Evolutionary conservation across 1,140 invertebrate species (phyloP), one percentile per base, ranked within the genome.

Genomic region (Orussus abietinus): DNA sequence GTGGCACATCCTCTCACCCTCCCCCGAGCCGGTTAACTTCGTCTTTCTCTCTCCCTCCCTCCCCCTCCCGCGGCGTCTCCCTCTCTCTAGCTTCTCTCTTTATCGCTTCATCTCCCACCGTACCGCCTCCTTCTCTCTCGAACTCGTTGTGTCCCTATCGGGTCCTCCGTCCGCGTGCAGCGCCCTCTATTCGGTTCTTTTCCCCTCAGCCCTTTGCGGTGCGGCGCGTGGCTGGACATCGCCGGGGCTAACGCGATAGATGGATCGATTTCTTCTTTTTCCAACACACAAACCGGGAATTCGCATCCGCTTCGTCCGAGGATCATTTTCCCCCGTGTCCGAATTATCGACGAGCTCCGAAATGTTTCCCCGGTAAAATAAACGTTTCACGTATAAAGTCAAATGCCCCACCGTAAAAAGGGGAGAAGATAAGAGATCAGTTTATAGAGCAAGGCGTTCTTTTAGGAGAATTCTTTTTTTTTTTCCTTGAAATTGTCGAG

Each of bases 191-290:
- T 25, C 33, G 43, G 38, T 45, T 45, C 39, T 42, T 56, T 47
- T 44, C 28, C 44, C 51, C 42, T 51, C 40, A 44, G 53, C 51
- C 55, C 51, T 60, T 57, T 53, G 55, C 46, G 56, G 53, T 49
- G 28, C 32, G 49, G 50, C 55, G 58, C 51, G 59, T 48, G 59
- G 55, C 57, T 47, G 55, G 52, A 52, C 55, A 53, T 41, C 54
- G 33, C 33, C 41, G 45, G 38, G 53, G 52, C 31, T 35, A 34
- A 17, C 45, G 49, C 37, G 43, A 47, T 57, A 30, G 41, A 60
- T 61, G 50, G 47, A 63, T 59, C 59, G 50, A 59, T 51, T 34
- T n/a, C n/a, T n/a, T n/a, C n/a, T n/a, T n/a, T n/a, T n/a, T n/a
- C n/a, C n/a, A n/a, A n/a, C n/a, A n/a, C n/a, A n/a, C n/a, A n/a